Evolutionary conservation across 2,888 invertebrate genomes (phyloP).

Genomic region (Caenorhabditis panamensis): DNA sequence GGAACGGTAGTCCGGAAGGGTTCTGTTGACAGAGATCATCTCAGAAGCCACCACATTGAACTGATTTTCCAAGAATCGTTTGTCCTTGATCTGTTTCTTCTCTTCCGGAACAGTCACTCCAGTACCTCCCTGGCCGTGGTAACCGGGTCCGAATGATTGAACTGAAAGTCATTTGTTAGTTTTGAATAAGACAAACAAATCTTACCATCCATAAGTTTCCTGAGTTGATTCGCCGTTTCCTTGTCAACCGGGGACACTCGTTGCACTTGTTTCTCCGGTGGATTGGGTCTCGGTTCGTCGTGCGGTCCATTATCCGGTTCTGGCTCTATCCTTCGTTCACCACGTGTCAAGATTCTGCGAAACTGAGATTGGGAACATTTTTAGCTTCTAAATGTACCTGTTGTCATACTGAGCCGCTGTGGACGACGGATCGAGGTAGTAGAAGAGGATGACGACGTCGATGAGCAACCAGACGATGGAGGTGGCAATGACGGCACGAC

Average conservation of each 20-base stretch:
- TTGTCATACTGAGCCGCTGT: constrained; percentile 34
- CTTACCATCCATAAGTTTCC: constrained; percentile 43
- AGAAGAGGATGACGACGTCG: constrained; percentile 78
- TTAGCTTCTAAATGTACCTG: too few relatives aligned
- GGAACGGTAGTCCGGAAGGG: constrained; percentile 90
- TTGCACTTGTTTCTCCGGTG: constrained; percentile 29
- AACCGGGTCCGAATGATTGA: constrained; percentile 64
- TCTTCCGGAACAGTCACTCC: constrained; percentile 75
- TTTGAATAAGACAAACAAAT: too few relatives aligned
- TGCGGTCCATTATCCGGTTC: constrained; percentile 10
- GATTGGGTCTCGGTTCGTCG: neutral
- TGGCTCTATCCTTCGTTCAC: constrained; percentile 40
- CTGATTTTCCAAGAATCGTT: constrained; percentile 86
- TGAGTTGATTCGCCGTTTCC: constrained; percentile 31
- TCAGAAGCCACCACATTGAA: constrained; percentile 87
- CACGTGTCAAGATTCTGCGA: constrained; percentile 54
- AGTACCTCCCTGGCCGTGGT: constrained; percentile 77
- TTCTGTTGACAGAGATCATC: constrained; percentile 95
- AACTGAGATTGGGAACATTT: too few relatives aligned
- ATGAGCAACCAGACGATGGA: constrained; percentile 80
- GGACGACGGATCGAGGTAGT: constrained; percentile 75
- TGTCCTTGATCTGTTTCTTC: constrained; percentile 71
- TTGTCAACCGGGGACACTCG: constrained; percentile 41
- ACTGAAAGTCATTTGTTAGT: too few relatives aligned
- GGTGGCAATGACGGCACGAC: constrained; percentile 79